These are phyloP conservation scores for Ganaspis sp. DNA, from an alignment of 1,140 invertebrate species.

Conservation along the genomic window DNA sequence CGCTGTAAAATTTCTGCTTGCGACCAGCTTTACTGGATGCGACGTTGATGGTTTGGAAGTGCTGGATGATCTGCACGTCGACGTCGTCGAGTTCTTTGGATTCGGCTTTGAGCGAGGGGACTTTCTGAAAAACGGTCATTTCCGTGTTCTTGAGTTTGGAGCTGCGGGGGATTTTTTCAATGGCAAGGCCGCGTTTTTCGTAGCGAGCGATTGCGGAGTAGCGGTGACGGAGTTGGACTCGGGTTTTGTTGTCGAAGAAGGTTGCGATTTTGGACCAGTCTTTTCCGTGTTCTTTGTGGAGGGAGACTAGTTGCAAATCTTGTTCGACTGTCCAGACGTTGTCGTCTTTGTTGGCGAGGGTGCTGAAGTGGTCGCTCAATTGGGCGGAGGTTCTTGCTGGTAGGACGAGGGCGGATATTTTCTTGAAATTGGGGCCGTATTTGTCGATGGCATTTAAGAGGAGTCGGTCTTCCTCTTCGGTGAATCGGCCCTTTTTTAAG, in stretches of 20 bases:
- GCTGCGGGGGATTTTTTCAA: conserved; percentile 52
- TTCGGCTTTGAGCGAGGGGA: neutral
- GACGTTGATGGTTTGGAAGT: conserved; percentile 41
- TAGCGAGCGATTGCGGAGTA: conserved; percentile 66
- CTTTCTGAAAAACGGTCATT: neutral
- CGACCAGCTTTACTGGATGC: neutral
- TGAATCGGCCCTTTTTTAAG: conserved; percentile 79
- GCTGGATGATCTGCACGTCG: conserved; percentile 53
- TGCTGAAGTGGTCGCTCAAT: conserved; percentile 76
- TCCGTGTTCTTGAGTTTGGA: conserved; percentile 11
- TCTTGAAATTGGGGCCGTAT: conserved; percentile 79
- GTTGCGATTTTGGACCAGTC: conserved; percentile 74
- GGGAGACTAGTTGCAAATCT: conserved; percentile 69
- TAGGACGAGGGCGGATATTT: conserved; percentile 74
- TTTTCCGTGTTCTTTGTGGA: conserved; percentile 66
- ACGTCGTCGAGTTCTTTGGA: conserved; percentile 41
- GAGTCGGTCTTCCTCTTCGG: conserved; percentile 79
- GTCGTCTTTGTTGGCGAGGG: conserved; percentile 65
- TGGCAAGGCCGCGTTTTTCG: conserved; percentile 48
- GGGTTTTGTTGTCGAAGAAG: conserved; percentile 69
- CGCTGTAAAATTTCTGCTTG: conserved; percentile 34
- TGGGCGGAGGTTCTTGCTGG: conserved; percentile 77
- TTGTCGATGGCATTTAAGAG: conserved; percentile 78
- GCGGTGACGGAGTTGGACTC: conserved; percentile 75
- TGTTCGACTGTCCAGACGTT: conserved; percentile 72